These are phyloP conservation scores for Polypterus senegalus DNA, from an alignment of 2,113 vertebrate species.

Conservation along the genomic window DNA sequence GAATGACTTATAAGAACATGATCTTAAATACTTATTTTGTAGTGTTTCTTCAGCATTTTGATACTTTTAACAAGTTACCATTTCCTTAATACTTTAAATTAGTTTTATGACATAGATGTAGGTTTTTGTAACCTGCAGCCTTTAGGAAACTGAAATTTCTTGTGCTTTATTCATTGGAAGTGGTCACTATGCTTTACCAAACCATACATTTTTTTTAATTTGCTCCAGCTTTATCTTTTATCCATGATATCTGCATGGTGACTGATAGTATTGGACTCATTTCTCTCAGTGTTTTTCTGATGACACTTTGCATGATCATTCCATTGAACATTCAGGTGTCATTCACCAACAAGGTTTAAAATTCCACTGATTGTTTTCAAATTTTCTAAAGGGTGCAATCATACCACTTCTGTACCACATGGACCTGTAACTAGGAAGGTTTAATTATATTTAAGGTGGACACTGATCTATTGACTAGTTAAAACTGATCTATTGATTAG, in stretches of 20 bases:
- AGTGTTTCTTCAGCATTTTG: no score
- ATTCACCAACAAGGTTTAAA: no score
- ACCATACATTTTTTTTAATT: conserved; percentile 58
- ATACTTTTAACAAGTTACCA: not conserved
- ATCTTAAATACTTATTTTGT: no score
- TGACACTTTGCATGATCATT: conserved; percentile 64
- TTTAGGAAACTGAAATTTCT: conserved; percentile 59
- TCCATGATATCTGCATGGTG: conserved; percentile 51
- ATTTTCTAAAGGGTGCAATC: no score
- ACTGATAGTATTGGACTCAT: conserved; percentile 33
- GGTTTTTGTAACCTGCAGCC: conserved; percentile 53
- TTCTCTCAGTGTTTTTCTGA: conserved; percentile 32
- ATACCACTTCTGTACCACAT: no score
- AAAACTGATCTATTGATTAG: no score
- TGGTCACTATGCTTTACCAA: conserved; percentile 48
- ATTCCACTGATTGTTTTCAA: no score
- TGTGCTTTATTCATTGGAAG: conserved; percentile 56
- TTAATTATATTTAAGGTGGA: no score
- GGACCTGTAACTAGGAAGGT: no score
- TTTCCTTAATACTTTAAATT: not conserved
- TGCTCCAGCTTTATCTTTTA: conserved; percentile 45
- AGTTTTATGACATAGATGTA: not conserved
- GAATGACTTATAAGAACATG: no score
- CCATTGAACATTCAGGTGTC: conserved; percentile 43
- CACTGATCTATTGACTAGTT: no score